phyloP scores from a whole-genome alignment of 2,888 invertebrate species.

The Pandemis corylana region DNA sequence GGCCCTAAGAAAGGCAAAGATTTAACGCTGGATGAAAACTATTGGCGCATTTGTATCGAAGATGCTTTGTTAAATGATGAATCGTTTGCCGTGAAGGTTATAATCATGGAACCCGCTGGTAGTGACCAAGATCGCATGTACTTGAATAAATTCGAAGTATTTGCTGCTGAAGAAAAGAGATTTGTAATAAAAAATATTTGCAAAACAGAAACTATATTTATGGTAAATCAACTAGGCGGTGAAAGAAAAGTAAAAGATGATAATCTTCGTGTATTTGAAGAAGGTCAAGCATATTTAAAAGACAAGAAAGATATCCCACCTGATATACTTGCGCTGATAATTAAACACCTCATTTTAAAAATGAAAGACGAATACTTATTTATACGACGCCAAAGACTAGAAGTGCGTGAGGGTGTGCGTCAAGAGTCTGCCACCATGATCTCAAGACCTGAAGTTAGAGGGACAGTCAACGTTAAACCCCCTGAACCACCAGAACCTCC shows the following conservation, averaged over 20 bases:
- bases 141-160: conserved; percentile 72
- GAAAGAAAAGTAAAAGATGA: conserved; percentile 77
- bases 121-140: conserved; percentile 75
- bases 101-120: conserved; percentile 73
- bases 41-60: conserved; percentile 68
- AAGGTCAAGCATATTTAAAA: conserved; percentile 70
- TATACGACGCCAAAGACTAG: conserved; percentile 69
- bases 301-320: conserved; percentile 75
- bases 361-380: conserved; percentile 77
- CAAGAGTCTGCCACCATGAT: conserved; percentile 73
- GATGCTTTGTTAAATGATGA: conserved; percentile 65
- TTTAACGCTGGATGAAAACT: conserved; percentile 53
- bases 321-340: conserved; percentile 71
- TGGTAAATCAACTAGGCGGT: conserved; percentile 77
- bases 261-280: conserved; percentile 73
- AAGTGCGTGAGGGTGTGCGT: conserved; percentile 70
- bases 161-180: conserved; percentile 71
- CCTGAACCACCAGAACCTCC: conserved; percentile 50
- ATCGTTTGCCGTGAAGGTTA: conserved; percentile 69
- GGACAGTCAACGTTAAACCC: conserved; percentile 59
- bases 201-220: conserved; percentile 78
- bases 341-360: conserved; percentile 75
- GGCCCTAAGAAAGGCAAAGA: conserved; percentile 66
- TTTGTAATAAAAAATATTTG: conserved; percentile 79
- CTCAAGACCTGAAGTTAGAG: conserved; percentile 64